Conservation (phyloP, 1,140 invertebrate species). For the Drosophila teissieri region DNA sequence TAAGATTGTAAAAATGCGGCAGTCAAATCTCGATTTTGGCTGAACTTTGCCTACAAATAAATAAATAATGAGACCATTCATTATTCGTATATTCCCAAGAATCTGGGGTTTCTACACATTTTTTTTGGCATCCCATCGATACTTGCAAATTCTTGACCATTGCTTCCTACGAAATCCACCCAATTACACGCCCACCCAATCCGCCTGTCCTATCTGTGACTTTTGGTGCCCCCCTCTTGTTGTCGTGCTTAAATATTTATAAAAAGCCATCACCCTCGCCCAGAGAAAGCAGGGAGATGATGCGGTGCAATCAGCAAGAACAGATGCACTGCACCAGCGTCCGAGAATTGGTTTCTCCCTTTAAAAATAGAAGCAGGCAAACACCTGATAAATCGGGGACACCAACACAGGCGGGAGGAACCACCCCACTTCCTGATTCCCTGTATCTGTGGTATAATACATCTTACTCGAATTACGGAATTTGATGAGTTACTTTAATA, state of each 20-base stretch:
- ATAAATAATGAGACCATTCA: neutral
- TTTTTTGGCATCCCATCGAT: neutral
- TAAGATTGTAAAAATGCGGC: slow-evolving; percentile 7
- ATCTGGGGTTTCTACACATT: too few relatives aligned
- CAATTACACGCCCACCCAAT: slow-evolving; percentile 37
- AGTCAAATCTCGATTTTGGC: too few relatives aligned
- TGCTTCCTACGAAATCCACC: slow-evolving; percentile 14
- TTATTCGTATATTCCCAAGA: too few relatives aligned
- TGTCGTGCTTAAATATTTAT: slow-evolving; percentile 59
- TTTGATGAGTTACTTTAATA: too few relatives aligned
- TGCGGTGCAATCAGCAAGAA: slow-evolving; percentile 43
- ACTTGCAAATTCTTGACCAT: slow-evolving; percentile 16
- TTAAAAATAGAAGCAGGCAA: slow-evolving; percentile 55
- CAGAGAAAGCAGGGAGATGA: neutral
- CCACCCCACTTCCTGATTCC: too few relatives aligned
- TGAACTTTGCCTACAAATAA: neutral
- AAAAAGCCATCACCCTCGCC: slow-evolving; percentile 61
- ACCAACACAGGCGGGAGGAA: slow-evolving; percentile 19
- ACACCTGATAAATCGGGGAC: slow-evolving; percentile 80
- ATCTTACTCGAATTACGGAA: too few relatives aligned
- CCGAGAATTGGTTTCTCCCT: slow-evolving; percentile 18
- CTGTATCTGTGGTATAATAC: too few relatives aligned
- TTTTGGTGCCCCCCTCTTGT: slow-evolving; percentile 22
- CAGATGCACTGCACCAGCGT: slow-evolving; percentile 15
- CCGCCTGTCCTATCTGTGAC: slow-evolving; percentile 4